Conservation (phyloP, 2,888 invertebrate species). For the Epistrophe eligans region DNA sequence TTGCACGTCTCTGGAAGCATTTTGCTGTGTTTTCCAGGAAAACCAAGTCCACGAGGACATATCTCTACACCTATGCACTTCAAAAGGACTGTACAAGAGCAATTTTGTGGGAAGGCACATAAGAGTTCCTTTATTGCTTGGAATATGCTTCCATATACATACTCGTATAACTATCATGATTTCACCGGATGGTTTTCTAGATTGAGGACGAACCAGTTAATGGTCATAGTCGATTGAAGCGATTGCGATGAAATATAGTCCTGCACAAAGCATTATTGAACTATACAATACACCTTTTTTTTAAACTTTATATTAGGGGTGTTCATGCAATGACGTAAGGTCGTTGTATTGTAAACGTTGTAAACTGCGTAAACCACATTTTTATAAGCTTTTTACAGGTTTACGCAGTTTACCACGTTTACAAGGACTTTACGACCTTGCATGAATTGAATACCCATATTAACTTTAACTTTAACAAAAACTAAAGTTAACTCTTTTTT, state of each 20-base stretch:
- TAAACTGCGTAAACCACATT: no score
- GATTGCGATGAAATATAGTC: neutral
- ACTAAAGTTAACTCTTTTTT: no score
- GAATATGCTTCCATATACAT: neutral
- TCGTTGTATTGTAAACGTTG: no score
- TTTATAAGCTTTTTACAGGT: no score
- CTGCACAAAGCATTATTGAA: neutral
- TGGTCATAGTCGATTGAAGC: neutral
- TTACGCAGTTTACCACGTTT: no score
- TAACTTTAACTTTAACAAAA: no score
- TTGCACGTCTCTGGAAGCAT: conserved; percentile 54
- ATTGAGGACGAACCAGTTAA: neutral
- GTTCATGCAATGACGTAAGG: no score
- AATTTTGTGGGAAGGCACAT: conserved; percentile 3
- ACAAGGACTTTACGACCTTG: no score
- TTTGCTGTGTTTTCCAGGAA: conserved; percentile 47
- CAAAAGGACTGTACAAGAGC: conserved; percentile 13
- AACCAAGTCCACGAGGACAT: conserved; percentile 3
- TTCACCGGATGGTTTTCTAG: neutral
- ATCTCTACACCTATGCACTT: neutral
- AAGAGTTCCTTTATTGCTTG: neutral
- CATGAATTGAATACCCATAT: no score
- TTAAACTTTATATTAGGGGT: neutral
- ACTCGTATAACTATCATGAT: neutral
- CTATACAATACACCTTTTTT: neutral